Conservation (phyloP, 2,888 invertebrate genomes). For the Patella depressa region DNA sequence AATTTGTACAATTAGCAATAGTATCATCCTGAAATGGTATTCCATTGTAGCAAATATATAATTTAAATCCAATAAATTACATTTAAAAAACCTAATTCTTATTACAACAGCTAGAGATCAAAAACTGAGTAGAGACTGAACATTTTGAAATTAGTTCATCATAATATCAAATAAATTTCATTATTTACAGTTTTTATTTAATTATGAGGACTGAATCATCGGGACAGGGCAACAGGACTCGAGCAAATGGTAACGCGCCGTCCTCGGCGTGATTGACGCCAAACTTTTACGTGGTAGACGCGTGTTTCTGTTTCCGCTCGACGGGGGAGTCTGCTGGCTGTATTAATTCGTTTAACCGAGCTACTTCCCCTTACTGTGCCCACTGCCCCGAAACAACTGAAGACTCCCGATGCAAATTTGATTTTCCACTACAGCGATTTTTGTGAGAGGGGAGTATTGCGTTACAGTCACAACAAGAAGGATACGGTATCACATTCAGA, state of each 20-base stretch:
- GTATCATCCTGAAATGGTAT: too few relatives aligned
- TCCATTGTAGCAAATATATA: too few relatives aligned
- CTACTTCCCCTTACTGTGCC: background rate
- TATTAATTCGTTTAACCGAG: background rate
- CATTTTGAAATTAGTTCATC: background rate
- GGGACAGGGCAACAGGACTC: background rate
- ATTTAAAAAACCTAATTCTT: too few relatives aligned
- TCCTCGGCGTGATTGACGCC: slow-evolving; percentile 6
- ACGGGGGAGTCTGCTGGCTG: background rate
- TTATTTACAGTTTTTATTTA: slow-evolving; percentile 8
- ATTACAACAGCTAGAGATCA: too few relatives aligned
- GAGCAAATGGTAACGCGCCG: slow-evolving; percentile 1
- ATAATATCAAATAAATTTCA: background rate
- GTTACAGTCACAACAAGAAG: slow-evolving; percentile 2
- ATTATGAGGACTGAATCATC: background rate
- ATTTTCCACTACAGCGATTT: slow-evolving; percentile 5
- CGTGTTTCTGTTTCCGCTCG: background rate
- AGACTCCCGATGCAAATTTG: slow-evolving; percentile 10
- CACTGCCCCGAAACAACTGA: background rate
- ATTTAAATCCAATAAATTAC: too few relatives aligned
- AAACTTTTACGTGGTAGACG: background rate
- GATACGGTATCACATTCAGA: background rate
- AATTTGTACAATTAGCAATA: too few relatives aligned
- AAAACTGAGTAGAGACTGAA: too few relatives aligned
- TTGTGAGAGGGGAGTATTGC: background rate